These are phyloP conservation scores for Parapsyche elsis DNA, from an alignment of 1,140 invertebrate genomes.

Conservation along the genomic window DNA sequence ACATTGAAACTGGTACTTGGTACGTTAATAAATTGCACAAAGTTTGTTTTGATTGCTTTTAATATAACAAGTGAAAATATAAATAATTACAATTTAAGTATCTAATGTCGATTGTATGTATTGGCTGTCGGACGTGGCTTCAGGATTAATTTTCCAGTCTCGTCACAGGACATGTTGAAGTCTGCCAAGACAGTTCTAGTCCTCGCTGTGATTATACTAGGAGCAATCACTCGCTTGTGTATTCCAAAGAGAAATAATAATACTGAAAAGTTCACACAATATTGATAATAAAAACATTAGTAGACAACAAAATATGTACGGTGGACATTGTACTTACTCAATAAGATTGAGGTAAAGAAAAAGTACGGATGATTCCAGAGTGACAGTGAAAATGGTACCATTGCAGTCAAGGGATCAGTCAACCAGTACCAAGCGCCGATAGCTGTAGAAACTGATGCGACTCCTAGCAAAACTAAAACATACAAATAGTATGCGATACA, in stretches of 20 bases:
- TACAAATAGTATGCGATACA: not conserved
- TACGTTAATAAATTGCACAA: not conserved
- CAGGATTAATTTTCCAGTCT: slow-evolving; percentile 91
- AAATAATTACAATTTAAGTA: slow-evolving; percentile 16
- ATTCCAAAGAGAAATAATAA: slow-evolving; percentile 91
- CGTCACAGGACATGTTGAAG: slow-evolving; percentile 98
- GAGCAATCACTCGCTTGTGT: slow-evolving; percentile 94
- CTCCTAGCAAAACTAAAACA: slow-evolving; percentile 83
- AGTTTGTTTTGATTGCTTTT: not conserved
- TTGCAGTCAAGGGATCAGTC: slow-evolving; percentile 88
- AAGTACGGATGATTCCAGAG: slow-evolving; percentile 97
- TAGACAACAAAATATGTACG: slow-evolving; percentile 2
- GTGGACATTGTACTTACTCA: slow-evolving; percentile 70
- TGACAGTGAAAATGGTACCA: slow-evolving; percentile 90
- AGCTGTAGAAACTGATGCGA: slow-evolving; percentile 88
- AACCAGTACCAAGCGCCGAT: slow-evolving; percentile 95
- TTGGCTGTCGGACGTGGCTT: slow-evolving; percentile 75
- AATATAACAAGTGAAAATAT: slow-evolving; percentile 25
- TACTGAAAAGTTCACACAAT: slow-evolving; percentile 70
- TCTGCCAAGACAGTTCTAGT: slow-evolving; percentile 90
- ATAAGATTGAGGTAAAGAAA: slow-evolving; percentile 85
- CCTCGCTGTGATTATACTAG: slow-evolving; percentile 93
- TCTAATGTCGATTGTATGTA: slow-evolving; percentile 35
- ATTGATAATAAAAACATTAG: slow-evolving; percentile 33
- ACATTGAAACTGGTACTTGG: not conserved